phyloP scores from a whole-genome alignment of 2,888 invertebrate species.

The Nymphalis c-album region DNA sequence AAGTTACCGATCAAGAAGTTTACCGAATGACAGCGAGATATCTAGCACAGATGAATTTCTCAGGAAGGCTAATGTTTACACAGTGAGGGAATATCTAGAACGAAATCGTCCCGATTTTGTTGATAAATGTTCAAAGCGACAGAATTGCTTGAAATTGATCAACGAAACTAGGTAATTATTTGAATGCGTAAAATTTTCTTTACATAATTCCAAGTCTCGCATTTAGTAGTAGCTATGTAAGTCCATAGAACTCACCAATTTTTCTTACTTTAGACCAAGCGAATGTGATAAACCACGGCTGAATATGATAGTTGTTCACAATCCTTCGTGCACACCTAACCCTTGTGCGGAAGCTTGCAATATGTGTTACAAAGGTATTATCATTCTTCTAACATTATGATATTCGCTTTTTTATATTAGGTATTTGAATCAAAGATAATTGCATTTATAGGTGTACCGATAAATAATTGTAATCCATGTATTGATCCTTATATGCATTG shows the following conservation, averaged over 20 bases:
- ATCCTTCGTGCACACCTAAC: constrained; percentile 53
- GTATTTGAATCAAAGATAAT: background rate
- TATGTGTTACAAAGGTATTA: constrained; percentile 61
- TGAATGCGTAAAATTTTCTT: background rate
- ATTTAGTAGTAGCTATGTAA: constrained; percentile 1
- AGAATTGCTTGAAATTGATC: constrained; percentile 64
- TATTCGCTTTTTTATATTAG: constrained; percentile 1
- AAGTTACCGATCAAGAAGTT: constrained; percentile 54
- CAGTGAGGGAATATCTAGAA: constrained; percentile 86
- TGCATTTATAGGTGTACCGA: constrained; percentile 56
- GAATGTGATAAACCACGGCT: constrained; percentile 50
- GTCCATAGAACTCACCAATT: constrained; percentile 57
- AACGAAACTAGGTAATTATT: constrained; percentile 65
- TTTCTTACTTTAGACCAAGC: constrained; percentile 67
- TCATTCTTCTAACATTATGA: background rate
- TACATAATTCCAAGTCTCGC: background rate
- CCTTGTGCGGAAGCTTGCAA: constrained; percentile 51
- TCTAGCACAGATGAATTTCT: constrained; percentile 62
- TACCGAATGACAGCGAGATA: constrained; percentile 62
- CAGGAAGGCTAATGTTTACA: constrained; percentile 56
- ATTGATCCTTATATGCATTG: constrained; percentile 45
- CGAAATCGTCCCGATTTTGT: constrained; percentile 87
- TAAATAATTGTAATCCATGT: constrained; percentile 48
- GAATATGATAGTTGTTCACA: constrained; percentile 71
- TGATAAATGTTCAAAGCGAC: constrained; percentile 59